These are phyloP conservation scores for Synodontis membranacea DNA, from an alignment of 2,113 vertebrate genomes.

Conservation along the genomic window DNA sequence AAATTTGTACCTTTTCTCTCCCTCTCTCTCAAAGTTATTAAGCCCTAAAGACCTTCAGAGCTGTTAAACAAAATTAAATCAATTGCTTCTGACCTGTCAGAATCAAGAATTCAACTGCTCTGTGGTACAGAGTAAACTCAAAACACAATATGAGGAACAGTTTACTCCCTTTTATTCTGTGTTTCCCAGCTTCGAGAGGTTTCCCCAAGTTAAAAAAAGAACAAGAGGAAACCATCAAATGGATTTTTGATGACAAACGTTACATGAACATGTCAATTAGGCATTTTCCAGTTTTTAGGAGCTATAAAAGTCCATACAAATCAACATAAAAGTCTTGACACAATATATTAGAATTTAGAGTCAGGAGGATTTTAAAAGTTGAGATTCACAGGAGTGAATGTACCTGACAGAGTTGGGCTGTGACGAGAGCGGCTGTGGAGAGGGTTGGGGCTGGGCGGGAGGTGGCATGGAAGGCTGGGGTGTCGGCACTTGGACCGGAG, in stretches of 20 bases:
- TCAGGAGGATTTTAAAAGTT: neutral
- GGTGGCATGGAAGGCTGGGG: conserved; percentile 90
- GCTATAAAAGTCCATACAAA: neutral
- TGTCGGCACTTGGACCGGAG: conserved; percentile 86
- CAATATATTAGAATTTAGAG: neutral
- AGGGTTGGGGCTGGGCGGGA: conserved; percentile 85
- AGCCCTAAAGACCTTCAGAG: neutral
- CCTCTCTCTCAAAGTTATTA: neutral
- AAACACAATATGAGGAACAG: neutral
- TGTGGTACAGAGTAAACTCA: neutral
- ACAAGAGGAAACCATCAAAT: neutral
- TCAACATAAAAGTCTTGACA: neutral
- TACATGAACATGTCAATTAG: neutral
- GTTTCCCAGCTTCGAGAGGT: neutral
- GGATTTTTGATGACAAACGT: neutral
- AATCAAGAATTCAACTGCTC: neutral
- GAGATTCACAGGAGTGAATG: neutral
- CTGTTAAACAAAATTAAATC: neutral
- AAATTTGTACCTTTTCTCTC: no score
- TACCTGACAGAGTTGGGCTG: conserved; percentile 96
- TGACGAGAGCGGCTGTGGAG: conserved; percentile 86
- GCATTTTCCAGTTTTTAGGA: neutral
- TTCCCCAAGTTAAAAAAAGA: neutral
- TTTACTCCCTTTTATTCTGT: neutral
- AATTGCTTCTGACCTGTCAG: neutral